These are phyloP conservation scores for Pipra filicauda DNA, from an alignment of 2,113 vertebrate genomes.

Conservation along the genomic window DNA sequence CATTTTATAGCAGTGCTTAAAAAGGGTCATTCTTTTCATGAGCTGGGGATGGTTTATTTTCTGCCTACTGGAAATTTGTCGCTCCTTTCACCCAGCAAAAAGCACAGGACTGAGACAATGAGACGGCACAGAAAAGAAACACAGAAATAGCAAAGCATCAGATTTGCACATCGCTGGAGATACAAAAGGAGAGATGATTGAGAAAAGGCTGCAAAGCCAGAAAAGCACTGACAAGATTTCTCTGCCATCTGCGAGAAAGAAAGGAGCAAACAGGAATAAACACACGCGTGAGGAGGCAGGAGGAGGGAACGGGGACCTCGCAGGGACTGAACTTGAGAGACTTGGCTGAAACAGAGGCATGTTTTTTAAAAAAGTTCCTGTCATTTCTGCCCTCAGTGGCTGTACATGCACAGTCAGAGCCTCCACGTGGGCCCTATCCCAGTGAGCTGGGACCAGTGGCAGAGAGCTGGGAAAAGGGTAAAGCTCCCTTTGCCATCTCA, in stretches of 20 bases:
- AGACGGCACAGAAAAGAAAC: slow-evolving; percentile 19
- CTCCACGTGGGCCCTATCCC: not conserved
- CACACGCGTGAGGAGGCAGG: not conserved
- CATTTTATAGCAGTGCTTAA: slow-evolving; percentile 15
- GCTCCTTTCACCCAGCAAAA: slow-evolving; percentile 34
- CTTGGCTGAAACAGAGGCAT: not conserved
- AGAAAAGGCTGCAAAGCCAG: slow-evolving; percentile 45
- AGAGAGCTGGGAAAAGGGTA: not conserved
- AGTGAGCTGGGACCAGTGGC: not conserved
- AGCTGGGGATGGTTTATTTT: slow-evolving; percentile 25
- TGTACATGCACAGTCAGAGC: not conserved
- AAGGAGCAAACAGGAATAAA: slow-evolving; percentile 57
- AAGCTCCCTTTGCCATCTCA: not conserved
- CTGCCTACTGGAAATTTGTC: slow-evolving; percentile 22
- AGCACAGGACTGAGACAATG: slow-evolving; percentile 20
- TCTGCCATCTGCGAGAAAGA: slow-evolving; percentile 43
- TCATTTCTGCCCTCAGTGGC: not conserved
- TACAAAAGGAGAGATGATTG: slow-evolving; percentile 53
- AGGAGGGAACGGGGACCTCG: not conserved
- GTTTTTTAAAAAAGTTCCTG: not conserved
- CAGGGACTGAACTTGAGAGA: not conserved
- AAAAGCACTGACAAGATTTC: slow-evolving; percentile 55
- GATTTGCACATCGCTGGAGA: slow-evolving; percentile 41
- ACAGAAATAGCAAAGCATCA: slow-evolving; percentile 50
- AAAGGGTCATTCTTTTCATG: not conserved